phyloP scores from a whole-genome alignment of 2,888 invertebrate species.

The Sisyra terminalis region DNA sequence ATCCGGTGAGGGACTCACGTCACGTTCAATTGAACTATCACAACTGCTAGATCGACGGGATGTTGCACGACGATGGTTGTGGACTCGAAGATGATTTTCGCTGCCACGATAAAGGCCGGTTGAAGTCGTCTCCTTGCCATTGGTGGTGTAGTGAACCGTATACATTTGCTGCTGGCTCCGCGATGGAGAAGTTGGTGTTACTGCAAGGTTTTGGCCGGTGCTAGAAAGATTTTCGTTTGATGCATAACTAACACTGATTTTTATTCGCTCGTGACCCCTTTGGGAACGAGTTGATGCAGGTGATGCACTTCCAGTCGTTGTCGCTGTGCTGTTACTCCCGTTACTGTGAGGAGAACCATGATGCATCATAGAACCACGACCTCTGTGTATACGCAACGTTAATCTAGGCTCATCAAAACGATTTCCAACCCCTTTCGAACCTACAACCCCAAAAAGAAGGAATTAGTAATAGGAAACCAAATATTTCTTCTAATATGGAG shows the following conservation, averaged over 20 bases:
- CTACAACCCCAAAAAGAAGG: slow-evolving; percentile 25
- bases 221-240: slow-evolving; percentile 40
- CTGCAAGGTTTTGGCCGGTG: slow-evolving; percentile 20
- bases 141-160: slow-evolving; percentile 50
- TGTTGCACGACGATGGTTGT: slow-evolving; percentile 17
- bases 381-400: slow-evolving; percentile 80
- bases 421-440: slow-evolving; percentile 44
- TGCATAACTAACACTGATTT: slow-evolving; percentile 74
- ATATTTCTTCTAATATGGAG: too few relatives aligned
- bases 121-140: slow-evolving; percentile 44
- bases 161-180: slow-evolving; percentile 30
- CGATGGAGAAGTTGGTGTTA: slow-evolving; percentile 26
- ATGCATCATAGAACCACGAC: slow-evolving; percentile 45
- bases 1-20: slow-evolving; percentile 29
- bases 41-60: slow-evolving; percentile 31
- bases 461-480: background rate
- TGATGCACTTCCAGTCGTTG: slow-evolving; percentile 45
- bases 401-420: slow-evolving; percentile 82
- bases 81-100: slow-evolving; percentile 41
- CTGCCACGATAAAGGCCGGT: slow-evolving; percentile 28
- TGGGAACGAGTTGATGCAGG: slow-evolving; percentile 39
- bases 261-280: slow-evolving; percentile 55
- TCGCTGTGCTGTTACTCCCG: slow-evolving; percentile 51
- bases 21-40: slow-evolving; percentile 29
- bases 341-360: slow-evolving; percentile 51